Conservation (phyloP, 2,797 vertebrate species). For the Alectoris magna region DNA sequence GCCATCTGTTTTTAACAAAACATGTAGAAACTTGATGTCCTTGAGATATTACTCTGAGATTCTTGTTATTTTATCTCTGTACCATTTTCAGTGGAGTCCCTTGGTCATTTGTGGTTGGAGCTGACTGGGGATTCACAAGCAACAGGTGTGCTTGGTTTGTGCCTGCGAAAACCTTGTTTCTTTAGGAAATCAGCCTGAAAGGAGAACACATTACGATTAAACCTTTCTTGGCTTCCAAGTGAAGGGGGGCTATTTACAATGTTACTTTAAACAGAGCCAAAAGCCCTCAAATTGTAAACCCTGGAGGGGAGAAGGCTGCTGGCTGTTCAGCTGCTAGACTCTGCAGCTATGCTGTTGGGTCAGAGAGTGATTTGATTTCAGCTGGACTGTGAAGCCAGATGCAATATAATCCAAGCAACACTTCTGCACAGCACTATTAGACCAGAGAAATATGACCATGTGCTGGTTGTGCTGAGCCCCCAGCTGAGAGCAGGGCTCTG, state of each 20-base stretch:
- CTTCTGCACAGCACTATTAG: neutral
- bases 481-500: neutral
- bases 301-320: neutral
- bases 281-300: neutral
- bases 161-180: neutral
- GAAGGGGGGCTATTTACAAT: constrained; percentile 5
- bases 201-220: neutral
- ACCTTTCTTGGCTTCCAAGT: constrained; percentile 2
- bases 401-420: constrained; percentile 4
- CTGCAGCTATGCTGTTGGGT: neutral
- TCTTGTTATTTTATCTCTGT: neutral
- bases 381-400: neutral
- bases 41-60: neutral
- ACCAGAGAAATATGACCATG: constrained; percentile 2
- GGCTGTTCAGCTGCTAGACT: constrained; percentile 16
- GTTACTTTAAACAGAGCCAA: constrained; percentile 1
- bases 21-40: neutral
- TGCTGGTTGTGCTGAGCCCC: neutral
- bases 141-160: neutral
- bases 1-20: neutral
- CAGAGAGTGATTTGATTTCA: neutral
- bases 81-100: neutral
- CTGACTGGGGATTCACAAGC: neutral
- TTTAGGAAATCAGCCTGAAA: neutral
- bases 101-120: neutral